Percentiles rank a stretch among this genome's conserved stretches.
phyloP scores from a whole-genome alignment of 2,888 invertebrate species.

The Seira musarum region DNA sequence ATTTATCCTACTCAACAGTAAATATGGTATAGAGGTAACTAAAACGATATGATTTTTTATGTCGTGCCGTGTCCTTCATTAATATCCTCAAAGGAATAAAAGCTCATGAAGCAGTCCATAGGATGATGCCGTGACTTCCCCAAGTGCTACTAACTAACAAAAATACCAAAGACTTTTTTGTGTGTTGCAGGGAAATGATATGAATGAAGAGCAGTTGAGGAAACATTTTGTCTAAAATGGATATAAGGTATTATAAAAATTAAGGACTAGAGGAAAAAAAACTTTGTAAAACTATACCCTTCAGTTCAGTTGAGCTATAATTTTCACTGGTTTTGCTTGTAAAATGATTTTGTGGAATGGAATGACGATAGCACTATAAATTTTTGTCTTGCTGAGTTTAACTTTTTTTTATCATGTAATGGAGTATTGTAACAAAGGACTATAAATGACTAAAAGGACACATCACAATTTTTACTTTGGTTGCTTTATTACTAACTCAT shows the following conservation, averaged over 20 bases:
- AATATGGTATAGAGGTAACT: slow-evolving; percentile 1
- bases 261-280: too few species aligned
- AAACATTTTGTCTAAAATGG: too few species aligned
- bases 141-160: background rate
- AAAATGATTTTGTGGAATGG: background rate
- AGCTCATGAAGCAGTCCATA: background rate
- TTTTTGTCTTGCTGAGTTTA: background rate
- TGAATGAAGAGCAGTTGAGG: background rate
- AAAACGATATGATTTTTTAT: background rate
- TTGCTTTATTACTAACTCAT: too few species aligned
- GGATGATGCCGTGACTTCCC: background rate
- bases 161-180: too few species aligned
- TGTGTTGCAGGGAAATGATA: background rate
- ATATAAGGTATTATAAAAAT: too few species aligned
- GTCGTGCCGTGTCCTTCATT: slow-evolving; percentile 1
- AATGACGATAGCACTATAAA: background rate
- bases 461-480: too few species aligned
- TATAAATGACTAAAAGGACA: background rate
- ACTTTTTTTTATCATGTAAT: too few species aligned
- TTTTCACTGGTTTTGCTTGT: background rate
- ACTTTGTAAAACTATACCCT: too few species aligned
- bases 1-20: background rate
- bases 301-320: too few species aligned
- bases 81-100: background rate
- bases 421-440: background rate